Evolutionary conservation across 37 sponge, comb jelly and placozoan species (phyloP), one percentile per base, ranked within the genome.

Genomic region (Geodia barretti): DNA sequence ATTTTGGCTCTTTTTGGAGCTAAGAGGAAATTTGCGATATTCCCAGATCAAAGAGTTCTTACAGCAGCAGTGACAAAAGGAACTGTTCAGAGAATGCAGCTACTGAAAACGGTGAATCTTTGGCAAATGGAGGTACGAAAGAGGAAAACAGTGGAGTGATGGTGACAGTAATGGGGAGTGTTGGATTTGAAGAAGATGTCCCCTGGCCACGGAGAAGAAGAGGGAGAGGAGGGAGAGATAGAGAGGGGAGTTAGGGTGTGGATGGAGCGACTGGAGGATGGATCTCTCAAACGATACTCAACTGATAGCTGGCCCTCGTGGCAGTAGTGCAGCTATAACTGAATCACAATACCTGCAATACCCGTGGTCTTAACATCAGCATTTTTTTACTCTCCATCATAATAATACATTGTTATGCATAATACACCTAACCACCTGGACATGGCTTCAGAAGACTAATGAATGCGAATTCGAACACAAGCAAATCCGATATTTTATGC

Each of bases 241-340:
- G 8, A 41, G 1, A 1, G 3, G 29, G 47, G n/a, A n/a, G 21
- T 39, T 2, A 40, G 43, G 2, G 73, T 32, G 31, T 87, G 87
- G 87, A 62, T 87, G 81, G 87, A 80, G 62, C 79, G 75, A 41
- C 68, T 87, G 20, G 75, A 58, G 26, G 87, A 87, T 80, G 87
- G 87, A 2, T 61, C 81, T 20, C 54, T 87, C 41, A 62, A 30
- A 32, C 74, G 87, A 31, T 80, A 87, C 41, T 68, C 19, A 19
- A 41, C 80, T 23, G 75, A 79, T 35, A 41, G 1, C 37, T 87
- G 87, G 87, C 87, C 87, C 9, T 31, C 60, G 9, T 77, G 77
- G 78, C 24, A 29, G 20, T 62, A 77, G 3, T n/a, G n/a, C n/a
- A n/a, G n/a, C n/a, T n/a, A 0, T 9, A 37, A 1, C 37, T n/a